phyloP scores from a whole-genome alignment of 2,797 vertebrate genomes.

The Tapera naevia region DNA sequence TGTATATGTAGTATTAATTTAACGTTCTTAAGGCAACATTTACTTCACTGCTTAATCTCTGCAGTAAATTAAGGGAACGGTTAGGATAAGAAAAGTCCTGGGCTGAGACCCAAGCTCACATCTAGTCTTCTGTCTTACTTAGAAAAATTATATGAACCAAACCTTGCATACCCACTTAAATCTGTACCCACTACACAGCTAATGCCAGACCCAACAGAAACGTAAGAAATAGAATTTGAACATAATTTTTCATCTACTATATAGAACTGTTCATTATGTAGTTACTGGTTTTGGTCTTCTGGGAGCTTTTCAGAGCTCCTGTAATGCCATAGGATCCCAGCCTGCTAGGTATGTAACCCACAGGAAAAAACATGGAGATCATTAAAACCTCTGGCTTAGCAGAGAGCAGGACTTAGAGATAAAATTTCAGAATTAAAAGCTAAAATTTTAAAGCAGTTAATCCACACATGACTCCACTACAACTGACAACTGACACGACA shows the following conservation, averaged over 20 bases:
- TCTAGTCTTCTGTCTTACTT: background rate
- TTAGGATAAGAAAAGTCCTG: background rate
- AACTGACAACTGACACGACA: background rate
- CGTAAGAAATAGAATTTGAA: background rate
- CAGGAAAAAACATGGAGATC: background rate
- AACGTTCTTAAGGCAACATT: background rate
- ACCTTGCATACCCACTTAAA: background rate
- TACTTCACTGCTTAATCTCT: background rate
- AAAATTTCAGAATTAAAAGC: background rate
- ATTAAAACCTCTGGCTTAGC: background rate
- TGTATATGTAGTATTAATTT: background rate
- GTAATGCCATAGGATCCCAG: background rate
- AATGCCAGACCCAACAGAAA: background rate
- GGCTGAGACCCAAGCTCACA: background rate
- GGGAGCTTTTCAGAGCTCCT: background rate
- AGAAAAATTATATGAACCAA: background rate
- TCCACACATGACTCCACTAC: background rate
- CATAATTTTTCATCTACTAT: background rate
- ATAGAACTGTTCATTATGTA: background rate
- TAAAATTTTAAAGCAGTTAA: background rate
- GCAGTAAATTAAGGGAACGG: background rate
- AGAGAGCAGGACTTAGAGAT: background rate
- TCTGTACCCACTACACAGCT: background rate
- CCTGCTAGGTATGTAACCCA: background rate
- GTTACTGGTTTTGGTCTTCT: background rate